Base-by-base conservation (phyloP, 2,888 invertebrate species). In the Alloplasta piceator region DNA sequence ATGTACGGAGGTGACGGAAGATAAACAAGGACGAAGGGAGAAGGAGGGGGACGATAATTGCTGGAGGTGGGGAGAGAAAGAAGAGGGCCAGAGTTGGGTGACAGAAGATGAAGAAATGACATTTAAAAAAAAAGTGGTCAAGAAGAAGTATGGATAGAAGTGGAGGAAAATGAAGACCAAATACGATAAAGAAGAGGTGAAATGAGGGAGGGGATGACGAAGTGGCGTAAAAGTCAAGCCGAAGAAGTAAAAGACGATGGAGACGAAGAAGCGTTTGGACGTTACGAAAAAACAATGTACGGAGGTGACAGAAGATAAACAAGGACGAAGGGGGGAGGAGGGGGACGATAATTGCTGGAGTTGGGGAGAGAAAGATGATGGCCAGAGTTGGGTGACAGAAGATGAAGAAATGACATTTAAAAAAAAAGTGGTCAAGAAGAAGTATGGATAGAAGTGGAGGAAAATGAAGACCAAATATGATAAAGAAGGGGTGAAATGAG, bases 401-500 rank as follows among this genome's bases (percentile, higher is more conserved):
- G 26, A 26, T 26, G 26, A 26, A 26, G 26, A 26, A 26, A 26
- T 26, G 26, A 26, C 26, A 26, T 26, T 26, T 26, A 3, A 2
- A 26, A 26, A 1, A 26, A n/a, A n/a, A n/a, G n/a, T 3, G 1
- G 26, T 26, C 26, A 26, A 1, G 1, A 2, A 26, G 26, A 26
- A 26, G 26, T 26, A 26, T 26, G 26, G 26, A 26, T 26, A 26
- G n/a, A 26, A 26, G 26, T 2, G 26, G 26, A 26, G 26, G 26
- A 26, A 26, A 26, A 26, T 26, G 26, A 26, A 26, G 26, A 26
- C 26, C 26, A 3, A 26, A 26, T 1, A 26, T 10, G 9, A 56
- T 26, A 56, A 56, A 56, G 3, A 9, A 58, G 39, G 63, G 14
- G 66, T 58, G 39, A 52, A 50, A 58, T 16, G 73, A 55, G 55